A percentile compares a stretch with the other conserved stretches of the same genome.
Evolutionary conservation across 1,140 invertebrate species (phyloP).

Genomic region (Anastatus disparis): DNA sequence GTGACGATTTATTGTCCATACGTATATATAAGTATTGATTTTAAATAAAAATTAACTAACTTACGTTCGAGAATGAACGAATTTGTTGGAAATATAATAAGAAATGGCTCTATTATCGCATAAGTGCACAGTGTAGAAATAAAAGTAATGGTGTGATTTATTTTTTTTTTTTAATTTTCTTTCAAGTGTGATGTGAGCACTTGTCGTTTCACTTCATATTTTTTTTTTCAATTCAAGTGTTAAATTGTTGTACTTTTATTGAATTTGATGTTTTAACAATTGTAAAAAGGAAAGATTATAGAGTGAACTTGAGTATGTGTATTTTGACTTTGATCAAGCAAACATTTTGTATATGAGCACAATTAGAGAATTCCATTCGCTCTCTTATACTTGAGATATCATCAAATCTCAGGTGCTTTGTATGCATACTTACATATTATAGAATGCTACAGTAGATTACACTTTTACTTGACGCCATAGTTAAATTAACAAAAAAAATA

Average conservation of each 20-base stretch:
- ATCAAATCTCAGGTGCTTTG: neutral
- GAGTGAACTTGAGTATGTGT: neutral
- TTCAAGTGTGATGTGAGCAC: conserved; percentile 6
- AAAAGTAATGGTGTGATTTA: neutral
- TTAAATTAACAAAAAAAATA: neutral
- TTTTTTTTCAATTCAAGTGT: conserved; percentile 6
- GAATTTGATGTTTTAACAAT: neutral
- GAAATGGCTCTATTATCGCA: neutral
- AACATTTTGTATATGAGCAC: conserved; percentile 12
- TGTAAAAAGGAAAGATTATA: neutral
- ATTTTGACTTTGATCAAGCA: neutral
- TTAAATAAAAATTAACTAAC: neutral
- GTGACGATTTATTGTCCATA: neutral
- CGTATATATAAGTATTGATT: no score
- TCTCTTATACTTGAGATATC: neutral
- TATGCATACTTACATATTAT: conserved; percentile 8
- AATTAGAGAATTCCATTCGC: conserved; percentile 11
- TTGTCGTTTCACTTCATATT: conserved; percentile 1
- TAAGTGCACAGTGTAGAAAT: neutral
- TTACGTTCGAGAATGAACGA: neutral
- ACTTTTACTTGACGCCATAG: neutral
- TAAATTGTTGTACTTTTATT: conserved; percentile 4
- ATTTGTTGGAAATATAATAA: conserved; percentile 19
- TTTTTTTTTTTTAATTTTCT: conserved; percentile 26
- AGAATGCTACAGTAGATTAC: no score